Conservation (phyloP, 2,113 vertebrate genomes). For the Herpetotheres cachinnans region DNA sequence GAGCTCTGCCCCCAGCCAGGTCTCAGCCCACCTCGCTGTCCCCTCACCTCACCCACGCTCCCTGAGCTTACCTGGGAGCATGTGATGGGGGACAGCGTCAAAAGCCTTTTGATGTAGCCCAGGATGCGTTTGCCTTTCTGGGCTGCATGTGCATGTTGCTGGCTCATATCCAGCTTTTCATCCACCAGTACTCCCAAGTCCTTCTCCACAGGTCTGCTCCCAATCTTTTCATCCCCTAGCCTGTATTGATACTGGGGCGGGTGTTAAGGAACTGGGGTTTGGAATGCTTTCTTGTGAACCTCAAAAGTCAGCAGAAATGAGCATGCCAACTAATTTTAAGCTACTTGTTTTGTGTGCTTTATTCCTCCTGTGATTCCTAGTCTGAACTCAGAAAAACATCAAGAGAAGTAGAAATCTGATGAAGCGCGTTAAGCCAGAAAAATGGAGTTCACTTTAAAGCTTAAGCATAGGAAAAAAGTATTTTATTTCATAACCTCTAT, state of each 20-base stretch:
- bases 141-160: fast-evolving
- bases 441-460: not conserved
- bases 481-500: not conserved
- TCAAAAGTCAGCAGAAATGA: not conserved
- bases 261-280: not conserved
- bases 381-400: not conserved
- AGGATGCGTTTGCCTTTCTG: not conserved
- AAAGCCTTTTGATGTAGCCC: not conserved
- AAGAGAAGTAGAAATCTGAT: not conserved
- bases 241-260: fast-evolving
- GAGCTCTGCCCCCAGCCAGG: too few species aligned
- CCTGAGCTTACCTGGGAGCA: too few species aligned
- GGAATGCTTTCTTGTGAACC: not conserved
- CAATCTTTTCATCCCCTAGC: not conserved
- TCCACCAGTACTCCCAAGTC: too few species aligned
- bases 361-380: not conserved
- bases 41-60: too few species aligned
- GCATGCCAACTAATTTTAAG: not conserved
- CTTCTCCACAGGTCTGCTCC: not conserved
- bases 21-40: too few species aligned
- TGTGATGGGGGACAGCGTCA: too few species aligned
- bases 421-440: not conserved
- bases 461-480: not conserved
- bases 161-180: not conserved
- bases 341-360: not conserved